phyloP scores from a whole-genome alignment of 2,888 invertebrate species.

The Hydroisotoma schaefferi region DNA sequence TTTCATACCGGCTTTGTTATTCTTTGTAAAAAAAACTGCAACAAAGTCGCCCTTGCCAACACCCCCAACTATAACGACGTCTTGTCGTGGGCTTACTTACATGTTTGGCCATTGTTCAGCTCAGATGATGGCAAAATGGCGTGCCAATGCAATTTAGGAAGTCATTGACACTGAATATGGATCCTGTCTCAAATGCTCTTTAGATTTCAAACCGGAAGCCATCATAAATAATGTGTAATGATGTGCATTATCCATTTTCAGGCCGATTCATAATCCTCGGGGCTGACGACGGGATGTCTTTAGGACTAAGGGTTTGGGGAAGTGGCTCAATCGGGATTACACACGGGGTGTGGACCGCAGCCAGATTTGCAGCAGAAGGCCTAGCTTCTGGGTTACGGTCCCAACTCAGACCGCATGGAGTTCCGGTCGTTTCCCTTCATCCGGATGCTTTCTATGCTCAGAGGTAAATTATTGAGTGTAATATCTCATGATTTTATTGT shows the following conservation, averaged over 20 bases:
- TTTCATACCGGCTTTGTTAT: too few relatives aligned
- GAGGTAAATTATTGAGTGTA: constrained; percentile 30
- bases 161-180: background rate
- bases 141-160: constrained; percentile 13
- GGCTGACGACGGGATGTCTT: constrained; percentile 53
- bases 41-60: too few relatives aligned
- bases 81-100: too few relatives aligned
- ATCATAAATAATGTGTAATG: constrained; percentile 4
- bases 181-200: constrained; percentile 1
- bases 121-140: constrained; percentile 20
- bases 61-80: too few relatives aligned
- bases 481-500: constrained; percentile 2
- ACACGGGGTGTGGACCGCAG: constrained; percentile 46
- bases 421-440: constrained; percentile 71
- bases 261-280: constrained; percentile 71
- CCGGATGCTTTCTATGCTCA: constrained; percentile 57
- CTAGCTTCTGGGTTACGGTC: constrained; percentile 44
- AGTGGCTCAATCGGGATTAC: constrained; percentile 43
- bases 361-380: constrained; percentile 44
- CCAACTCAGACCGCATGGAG: constrained; percentile 58
- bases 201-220: constrained; percentile 1
- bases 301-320: constrained; percentile 48
- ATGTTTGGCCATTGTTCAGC: too few relatives aligned
- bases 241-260: constrained; percentile 37
- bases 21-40: too few relatives aligned